These are phyloP conservation scores for Craseonycteris thonglongyai DNA, from an alignment of 2,113 vertebrate genomes.

Conservation along the genomic window DNA sequence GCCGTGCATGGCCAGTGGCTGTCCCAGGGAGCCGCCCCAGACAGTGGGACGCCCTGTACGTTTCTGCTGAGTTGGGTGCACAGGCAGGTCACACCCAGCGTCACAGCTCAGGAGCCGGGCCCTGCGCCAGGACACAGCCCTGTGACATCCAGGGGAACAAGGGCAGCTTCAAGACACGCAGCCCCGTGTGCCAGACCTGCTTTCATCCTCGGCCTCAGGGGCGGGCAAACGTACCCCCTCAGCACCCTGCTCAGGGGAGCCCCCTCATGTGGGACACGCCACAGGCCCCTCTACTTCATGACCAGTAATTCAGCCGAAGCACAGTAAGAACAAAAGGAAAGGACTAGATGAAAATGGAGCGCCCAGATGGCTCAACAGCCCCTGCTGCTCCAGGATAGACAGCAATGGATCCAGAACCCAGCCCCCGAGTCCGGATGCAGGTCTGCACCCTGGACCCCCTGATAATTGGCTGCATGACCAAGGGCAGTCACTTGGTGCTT, in stretches of 20 bases:
- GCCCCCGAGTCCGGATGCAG: background rate
- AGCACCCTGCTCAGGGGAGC: background rate
- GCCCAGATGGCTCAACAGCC: background rate
- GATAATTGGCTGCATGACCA: background rate
- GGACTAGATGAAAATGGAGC: background rate
- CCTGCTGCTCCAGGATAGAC: background rate
- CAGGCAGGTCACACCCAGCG: background rate
- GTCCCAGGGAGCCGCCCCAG: background rate
- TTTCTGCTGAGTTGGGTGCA: constrained; percentile 38
- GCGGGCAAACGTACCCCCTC: background rate
- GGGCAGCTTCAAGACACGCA: background rate
- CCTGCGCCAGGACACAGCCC: background rate
- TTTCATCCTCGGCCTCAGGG: background rate
- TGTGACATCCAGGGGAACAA: background rate
- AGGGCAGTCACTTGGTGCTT: background rate
- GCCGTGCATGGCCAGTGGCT: fast-evolving
- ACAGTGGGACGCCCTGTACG: background rate
- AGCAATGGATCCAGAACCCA: background rate
- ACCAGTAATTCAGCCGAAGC: background rate
- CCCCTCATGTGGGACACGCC: no score
- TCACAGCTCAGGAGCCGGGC: background rate
- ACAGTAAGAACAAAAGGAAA: background rate
- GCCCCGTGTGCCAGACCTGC: background rate
- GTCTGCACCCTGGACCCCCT: background rate
- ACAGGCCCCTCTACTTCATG: background rate